Base-by-base conservation (phyloP, 1,140 invertebrate species). In the Cotesia vestalis region DNA sequence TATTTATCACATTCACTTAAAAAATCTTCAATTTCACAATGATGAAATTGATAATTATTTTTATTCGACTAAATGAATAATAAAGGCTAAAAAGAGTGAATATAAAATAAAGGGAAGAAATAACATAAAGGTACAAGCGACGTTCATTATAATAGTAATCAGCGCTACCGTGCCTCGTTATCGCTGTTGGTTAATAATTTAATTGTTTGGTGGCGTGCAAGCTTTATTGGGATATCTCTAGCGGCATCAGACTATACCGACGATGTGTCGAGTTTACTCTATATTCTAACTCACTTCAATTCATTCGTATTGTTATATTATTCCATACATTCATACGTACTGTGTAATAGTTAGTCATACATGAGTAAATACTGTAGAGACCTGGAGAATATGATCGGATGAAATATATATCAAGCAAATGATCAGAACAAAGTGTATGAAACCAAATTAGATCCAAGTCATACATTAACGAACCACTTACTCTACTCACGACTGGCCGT, bases 121-220 rank as follows among this genome's bases (percentile, higher is more conserved):
- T 20, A 52, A 67, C 12, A 59, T 46, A 20, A 9, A 53, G 59
- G 40, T 52, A 63, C 67, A 67, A 59, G 70, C 67, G 70, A 78
- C 78, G 70, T 81, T 81, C 78, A 78, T 83, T 84, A 83, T 83
- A 85, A 82, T 81, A 84, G 80, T 82, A 85, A 85, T 83, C 81
- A 82, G 80, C 74, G 76, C 63, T 71, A 74, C 73, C 66, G 59
- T 73, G 77, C 78, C 81, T 83, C 80, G 83, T 86, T 85, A 85
- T 85, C 84, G 84, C 78, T 78, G 76, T 74, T 75, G 80, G 80
- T 86, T 85, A 85, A 86, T 86, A 86, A 85, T 86, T 85, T 86
- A 86, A 86, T 86, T 86, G 84, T 85, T 85, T 81, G 75, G 78
- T 85, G 77, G 82, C 83, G 84, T 85, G 75, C 74, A 72, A 66